phyloP scores from a whole-genome alignment of 2,888 invertebrate genomes.

The Phalera bucephala region DNA sequence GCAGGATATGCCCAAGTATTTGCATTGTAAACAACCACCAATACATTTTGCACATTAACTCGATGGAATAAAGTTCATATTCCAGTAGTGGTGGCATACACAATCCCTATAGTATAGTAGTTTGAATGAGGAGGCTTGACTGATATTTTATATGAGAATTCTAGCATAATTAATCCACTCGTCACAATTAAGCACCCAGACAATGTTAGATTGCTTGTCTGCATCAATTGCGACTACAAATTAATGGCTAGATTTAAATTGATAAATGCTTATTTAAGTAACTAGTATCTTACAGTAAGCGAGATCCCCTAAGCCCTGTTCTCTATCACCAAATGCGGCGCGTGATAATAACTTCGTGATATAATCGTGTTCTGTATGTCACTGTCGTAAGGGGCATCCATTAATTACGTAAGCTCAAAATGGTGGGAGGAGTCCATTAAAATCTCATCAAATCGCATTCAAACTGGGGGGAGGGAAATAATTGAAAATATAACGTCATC shows the following conservation, averaged over 20 bases:
- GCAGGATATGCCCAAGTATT: slow-evolving; percentile 41
- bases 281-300: too few relatives aligned
- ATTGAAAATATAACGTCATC: too few relatives aligned
- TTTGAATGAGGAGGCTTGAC: too few relatives aligned
- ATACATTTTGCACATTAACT: slow-evolving; percentile 13
- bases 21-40: slow-evolving; percentile 25
- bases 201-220: slow-evolving; percentile 49
- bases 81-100: slow-evolving; percentile 3
- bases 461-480: too few relatives aligned
- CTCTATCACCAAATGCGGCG: too few relatives aligned
- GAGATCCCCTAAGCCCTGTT: too few relatives aligned
- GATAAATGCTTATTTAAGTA: not conserved
- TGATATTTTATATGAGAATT: slow-evolving; percentile 13
- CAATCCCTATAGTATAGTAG: slow-evolving; percentile 17
- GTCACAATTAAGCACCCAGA: slow-evolving; percentile 57
- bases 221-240: slow-evolving; percentile 21
- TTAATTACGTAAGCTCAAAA: too few relatives aligned
- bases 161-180: slow-evolving; percentile 21
- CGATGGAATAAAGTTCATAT: slow-evolving; percentile 14
- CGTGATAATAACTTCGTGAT: too few relatives aligned
- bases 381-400: too few relatives aligned
- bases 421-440: too few relatives aligned
- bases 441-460: too few relatives aligned
- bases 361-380: too few relatives aligned
- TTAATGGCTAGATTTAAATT: slow-evolving; percentile 13